Evolutionary conservation across 2,113 vertebrate species (phyloP).

Genomic region (Trichechus manatus): DNA sequence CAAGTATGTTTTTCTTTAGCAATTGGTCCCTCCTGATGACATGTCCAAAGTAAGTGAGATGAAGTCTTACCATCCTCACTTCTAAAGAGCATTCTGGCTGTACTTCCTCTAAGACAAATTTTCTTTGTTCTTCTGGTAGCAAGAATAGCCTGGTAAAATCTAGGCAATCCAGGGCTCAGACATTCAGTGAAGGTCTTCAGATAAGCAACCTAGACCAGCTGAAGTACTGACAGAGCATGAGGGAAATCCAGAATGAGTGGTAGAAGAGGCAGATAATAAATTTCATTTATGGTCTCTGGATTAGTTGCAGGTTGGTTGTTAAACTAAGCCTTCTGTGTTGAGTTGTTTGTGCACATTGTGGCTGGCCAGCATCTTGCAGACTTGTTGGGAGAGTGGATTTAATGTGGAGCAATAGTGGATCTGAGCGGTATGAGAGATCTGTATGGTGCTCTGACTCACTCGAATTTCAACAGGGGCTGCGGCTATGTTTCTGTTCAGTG

Average conservation of each 20-base stretch:
- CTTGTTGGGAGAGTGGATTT: background rate
- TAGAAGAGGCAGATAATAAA: no score
- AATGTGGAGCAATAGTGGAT: background rate
- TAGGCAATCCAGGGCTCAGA: background rate
- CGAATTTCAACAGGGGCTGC: background rate
- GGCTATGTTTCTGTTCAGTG: background rate
- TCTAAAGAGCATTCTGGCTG: background rate
- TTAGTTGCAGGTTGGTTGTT: background rate
- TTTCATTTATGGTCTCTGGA: background rate
- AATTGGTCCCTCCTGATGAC: background rate
- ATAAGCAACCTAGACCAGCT: no score
- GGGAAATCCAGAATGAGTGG: background rate
- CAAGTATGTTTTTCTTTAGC: background rate
- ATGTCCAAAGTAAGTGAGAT: background rate
- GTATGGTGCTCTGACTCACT: background rate
- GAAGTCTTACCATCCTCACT: background rate
- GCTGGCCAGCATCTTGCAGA: background rate
- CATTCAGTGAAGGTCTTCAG: no score
- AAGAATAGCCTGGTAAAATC: background rate
- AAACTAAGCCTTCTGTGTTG: no score
- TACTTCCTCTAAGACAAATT: background rate
- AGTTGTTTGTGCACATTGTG: background rate
- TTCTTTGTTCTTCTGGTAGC: no score
- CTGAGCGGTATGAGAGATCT: background rate
- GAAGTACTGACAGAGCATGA: background rate